Evolutionary conservation across 92 coral and sea anemone genomes (phyloP), one percentile per base, ranked within the genome.

Genomic region (Parazoanthus darwini): DNA sequence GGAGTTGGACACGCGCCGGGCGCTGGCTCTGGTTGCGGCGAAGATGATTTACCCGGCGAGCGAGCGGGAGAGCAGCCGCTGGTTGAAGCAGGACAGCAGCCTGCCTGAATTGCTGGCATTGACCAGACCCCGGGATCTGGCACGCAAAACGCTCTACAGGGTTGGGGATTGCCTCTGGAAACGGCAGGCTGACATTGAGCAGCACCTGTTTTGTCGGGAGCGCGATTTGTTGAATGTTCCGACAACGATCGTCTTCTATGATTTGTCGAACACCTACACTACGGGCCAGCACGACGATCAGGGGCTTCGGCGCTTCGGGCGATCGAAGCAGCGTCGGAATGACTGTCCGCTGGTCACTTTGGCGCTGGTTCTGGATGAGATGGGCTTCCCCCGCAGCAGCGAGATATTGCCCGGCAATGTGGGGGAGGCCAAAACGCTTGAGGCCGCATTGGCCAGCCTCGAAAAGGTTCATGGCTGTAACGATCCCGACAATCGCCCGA

Each of bases 11-110:
- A 65, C 71, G 71, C 71, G 71, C 71, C 71, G 71, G 71, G 71
- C 71, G 71, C 71, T 65, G 71, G 71, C 71, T 65, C 71, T 65
- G 71, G 71, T 65, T 65, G 71, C 71, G 71, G 71, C 71, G 71
- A 65, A 65, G 73, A 67, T 67, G 73, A 67, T 67, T 67, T 67
- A 67, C 73, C 73, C 73, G 73, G 73, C 73, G 73, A 67, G 73
- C 73, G 73, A 67, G 73, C 73, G 73, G 73, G 73, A 67, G 73
- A 67, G 73, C 73, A 67, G 73, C 73, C 73, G 73, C 73, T 67
- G 73, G 73, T 67, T 67, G 73, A 67, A 67, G 73, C 73, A 67
- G 73, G 73, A 67, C 73, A 67, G 73, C 73, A 67, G 73, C 73
- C 73, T 67, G 73, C 73, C 73, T 67, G 73, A 67, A 67, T 67